phyloP scores from a whole-genome alignment of 2,888 invertebrate species.

The Cosmorhoe ocellata region DNA sequence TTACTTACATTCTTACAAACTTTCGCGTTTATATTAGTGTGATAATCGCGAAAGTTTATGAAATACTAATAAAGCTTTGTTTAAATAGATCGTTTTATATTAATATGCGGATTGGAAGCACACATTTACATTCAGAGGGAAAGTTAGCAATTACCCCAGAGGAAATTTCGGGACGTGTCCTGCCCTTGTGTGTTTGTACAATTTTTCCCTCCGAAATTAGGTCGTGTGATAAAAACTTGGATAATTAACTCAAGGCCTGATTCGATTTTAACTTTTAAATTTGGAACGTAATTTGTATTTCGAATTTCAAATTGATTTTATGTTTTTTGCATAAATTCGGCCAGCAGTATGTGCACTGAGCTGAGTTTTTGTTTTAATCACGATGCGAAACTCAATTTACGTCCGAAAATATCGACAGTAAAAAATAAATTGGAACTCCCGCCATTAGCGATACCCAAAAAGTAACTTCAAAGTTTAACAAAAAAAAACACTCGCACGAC shows the following conservation, averaged over 20 bases:
- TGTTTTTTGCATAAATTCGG: slow-evolving; percentile 19
- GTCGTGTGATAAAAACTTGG: slow-evolving; percentile 35
- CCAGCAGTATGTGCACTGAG: slow-evolving; percentile 3
- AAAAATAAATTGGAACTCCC: slow-evolving; percentile 17
- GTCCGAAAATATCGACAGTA: slow-evolving; percentile 9
- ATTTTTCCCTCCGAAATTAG: slow-evolving; percentile 32
- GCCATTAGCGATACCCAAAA: slow-evolving; percentile 14
- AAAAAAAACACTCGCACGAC: too few species aligned
- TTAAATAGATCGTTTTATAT: slow-evolving; percentile 14
- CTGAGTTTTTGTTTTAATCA: slow-evolving; percentile 23
- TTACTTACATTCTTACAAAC: too few species aligned
- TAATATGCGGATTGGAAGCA: slow-evolving; percentile 21
- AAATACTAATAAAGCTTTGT: too few species aligned
- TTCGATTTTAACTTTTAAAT: slow-evolving; percentile 30
- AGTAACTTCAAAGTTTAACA: too few species aligned
- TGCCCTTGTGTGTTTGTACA: slow-evolving; percentile 29
- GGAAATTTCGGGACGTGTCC: slow-evolving; percentile 32
- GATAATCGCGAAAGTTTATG: too few species aligned
- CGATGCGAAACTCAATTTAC: slow-evolving; percentile 13
- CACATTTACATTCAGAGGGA: slow-evolving; percentile 32
- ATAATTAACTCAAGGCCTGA: slow-evolving; percentile 35
- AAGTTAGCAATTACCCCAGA: slow-evolving; percentile 32
- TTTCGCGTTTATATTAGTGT: too few species aligned
- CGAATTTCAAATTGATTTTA: slow-evolving; percentile 24
- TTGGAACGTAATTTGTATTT: slow-evolving; percentile 26